phyloP scores from a whole-genome alignment of 2,797 vertebrate species.

The Oryzias dopingdopingensis region DNA sequence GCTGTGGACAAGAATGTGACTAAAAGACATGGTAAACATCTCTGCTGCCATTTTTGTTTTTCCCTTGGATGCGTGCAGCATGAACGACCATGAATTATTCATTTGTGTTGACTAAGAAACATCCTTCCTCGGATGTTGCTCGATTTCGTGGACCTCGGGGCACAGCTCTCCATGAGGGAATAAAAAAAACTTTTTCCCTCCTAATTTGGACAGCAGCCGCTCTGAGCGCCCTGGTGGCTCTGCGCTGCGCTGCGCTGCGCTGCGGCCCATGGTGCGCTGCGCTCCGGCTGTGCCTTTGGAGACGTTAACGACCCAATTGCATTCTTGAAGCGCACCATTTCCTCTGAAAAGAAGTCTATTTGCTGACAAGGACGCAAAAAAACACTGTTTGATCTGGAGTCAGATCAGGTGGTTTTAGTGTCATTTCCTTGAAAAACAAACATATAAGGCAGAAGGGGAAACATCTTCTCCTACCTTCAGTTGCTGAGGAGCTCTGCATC shows the following conservation, averaged over 20 bases:
- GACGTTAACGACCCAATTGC: background rate
- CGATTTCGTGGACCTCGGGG: conserved; percentile 20
- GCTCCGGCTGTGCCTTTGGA: conserved; percentile 23
- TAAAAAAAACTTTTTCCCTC: conserved; percentile 38
- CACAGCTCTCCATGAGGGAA: conserved; percentile 17
- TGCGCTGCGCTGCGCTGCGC: conserved; percentile 9
- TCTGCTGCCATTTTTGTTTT: conserved; percentile 25
- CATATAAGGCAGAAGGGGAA: conserved; percentile 10
- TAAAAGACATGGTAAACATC: background rate
- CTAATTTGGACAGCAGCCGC: background rate
- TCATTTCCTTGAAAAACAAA: background rate
- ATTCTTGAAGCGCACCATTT: background rate
- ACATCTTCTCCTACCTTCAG: conserved; percentile 68
- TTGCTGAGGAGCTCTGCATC: conserved; percentile 67
- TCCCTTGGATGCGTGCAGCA: conserved; percentile 10
- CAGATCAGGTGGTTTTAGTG: background rate
- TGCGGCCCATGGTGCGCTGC: conserved; percentile 26
- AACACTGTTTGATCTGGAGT: background rate
- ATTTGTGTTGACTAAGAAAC: conserved; percentile 22
- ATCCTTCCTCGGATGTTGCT: conserved; percentile 20
- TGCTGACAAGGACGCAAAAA: background rate
- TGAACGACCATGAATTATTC: conserved; percentile 22
- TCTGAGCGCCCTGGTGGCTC: background rate
- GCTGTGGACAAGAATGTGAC: too few species aligned
- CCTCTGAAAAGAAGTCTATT: background rate